phyloP scores from a whole-genome alignment of 2,113 vertebrate genomes.

The Propithecus coquereli region DNA sequence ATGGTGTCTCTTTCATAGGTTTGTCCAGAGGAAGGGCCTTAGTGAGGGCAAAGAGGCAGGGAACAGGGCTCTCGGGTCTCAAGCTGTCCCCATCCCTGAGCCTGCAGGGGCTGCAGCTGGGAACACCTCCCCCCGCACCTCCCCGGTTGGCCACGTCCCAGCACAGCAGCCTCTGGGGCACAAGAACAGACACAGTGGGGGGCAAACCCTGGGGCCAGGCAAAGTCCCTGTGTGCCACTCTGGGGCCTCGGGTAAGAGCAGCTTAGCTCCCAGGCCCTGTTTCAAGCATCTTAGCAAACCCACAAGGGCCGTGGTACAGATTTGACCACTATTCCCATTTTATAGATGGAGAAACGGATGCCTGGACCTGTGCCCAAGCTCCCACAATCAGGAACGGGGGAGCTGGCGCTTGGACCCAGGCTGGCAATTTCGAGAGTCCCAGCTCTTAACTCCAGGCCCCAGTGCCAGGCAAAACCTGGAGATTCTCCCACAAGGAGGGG shows the following conservation, averaged over 20 bases:
- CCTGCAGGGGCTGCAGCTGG: background rate
- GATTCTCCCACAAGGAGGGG: background rate
- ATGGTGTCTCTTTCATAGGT: background rate
- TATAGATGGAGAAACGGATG: background rate
- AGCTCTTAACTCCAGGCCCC: background rate
- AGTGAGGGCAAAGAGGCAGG: accelerated
- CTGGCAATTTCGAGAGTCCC: background rate
- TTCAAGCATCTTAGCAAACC: background rate
- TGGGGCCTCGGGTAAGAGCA: background rate
- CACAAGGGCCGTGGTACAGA: background rate
- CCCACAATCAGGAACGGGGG: background rate
- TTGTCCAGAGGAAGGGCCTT: background rate
- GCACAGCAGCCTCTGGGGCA: background rate
- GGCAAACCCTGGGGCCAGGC: background rate
- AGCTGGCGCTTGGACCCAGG: background rate
- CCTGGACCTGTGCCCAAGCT: background rate
- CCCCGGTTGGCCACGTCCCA: background rate
- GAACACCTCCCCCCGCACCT: too few species aligned
- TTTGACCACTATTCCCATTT: background rate
- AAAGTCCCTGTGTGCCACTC: background rate
- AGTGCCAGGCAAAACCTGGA: background rate
- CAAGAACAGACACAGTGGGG: too few species aligned
- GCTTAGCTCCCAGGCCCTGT: background rate
- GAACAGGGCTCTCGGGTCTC: background rate
- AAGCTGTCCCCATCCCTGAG: background rate